Evolutionary conservation across 2,797 vertebrate genomes (phyloP), one percentile per base, ranked within the genome.

Genomic region (Smutsia gigantea): DNA sequence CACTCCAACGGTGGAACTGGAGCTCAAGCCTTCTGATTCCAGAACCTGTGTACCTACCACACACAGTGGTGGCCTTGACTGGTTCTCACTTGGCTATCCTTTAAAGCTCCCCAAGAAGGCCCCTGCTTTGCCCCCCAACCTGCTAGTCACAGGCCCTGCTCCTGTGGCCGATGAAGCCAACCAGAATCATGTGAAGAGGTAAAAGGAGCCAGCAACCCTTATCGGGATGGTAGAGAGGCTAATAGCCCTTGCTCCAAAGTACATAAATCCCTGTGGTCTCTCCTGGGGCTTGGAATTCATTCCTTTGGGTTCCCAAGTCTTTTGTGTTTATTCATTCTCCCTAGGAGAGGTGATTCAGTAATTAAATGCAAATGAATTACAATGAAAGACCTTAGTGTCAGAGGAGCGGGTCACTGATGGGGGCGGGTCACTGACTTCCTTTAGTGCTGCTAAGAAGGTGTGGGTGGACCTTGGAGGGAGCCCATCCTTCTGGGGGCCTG

Each of bases 351-450:
- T 59, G 87, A 94, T 72, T 61, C 51, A 79, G 31, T 27, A 39
- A 82, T 64, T 89, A 87, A 86, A 95, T 82, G 84, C 42, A 84
- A 66, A 90, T 64, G 7, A 25, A 37, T 83, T 72, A 66, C 51
- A 55, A 79, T 5, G 42, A 57, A 34, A 83, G 34, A 34, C 29
- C 29, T 53, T 23, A 1, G 14, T 55, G 29, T 39, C 95, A 64
- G 78, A 53, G 66, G 37, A 39, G 66, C 5, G 46, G 27, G 46
- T 81, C 42, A 21, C 34, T 53, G 71, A 78, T 71, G 19, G 12
- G 13, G 34, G 21, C 46, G 31, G 39, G 7, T 53, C 23, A 55
- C 72, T 46, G 34, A 29, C 53, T 61, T 59, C 64, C 37, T 71
- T 61, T 63, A 14, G 18, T n/a, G 31, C 27, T 46, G 46, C 10